phyloP scores from a whole-genome alignment of 2,888 invertebrate species.

The Phortica magna region DNA sequence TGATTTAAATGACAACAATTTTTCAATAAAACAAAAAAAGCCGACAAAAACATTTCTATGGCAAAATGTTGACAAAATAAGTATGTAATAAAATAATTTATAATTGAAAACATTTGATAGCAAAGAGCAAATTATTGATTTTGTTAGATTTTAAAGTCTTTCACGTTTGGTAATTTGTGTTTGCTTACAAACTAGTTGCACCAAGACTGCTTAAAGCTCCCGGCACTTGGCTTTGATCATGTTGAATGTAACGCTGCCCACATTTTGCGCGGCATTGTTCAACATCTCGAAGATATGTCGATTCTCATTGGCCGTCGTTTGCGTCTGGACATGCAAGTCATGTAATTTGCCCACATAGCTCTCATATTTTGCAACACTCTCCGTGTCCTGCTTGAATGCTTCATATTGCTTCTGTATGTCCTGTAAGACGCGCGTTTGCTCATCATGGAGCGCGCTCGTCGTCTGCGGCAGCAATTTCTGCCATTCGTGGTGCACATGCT shows the following conservation, averaged over 20 bases:
- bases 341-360: constrained; percentile 59
- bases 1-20: no score
- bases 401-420: constrained; percentile 62
- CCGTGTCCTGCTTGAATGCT: constrained; percentile 68
- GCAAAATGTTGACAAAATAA: no score
- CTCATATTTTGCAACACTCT: constrained; percentile 64
- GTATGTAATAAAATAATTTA: no score
- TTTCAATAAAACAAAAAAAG: no score
- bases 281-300: constrained; percentile 69
- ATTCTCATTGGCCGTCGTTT: constrained; percentile 40
- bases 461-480: constrained; percentile 53
- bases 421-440: constrained; percentile 54
- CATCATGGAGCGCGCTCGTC: constrained; percentile 51
- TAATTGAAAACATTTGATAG: no score
- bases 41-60: no score
- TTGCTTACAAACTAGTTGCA: constrained; percentile 17
- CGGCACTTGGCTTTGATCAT: constrained; percentile 69
- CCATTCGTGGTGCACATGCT: constrained; percentile 68
- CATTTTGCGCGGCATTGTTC: constrained; percentile 68
- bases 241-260: constrained; percentile 70
- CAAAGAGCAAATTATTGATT: no score
- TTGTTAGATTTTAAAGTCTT: no score
- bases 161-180: no score
- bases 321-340: constrained; percentile 54
- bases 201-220: constrained; percentile 47